Evolutionary conservation across 1,140 invertebrate genomes (phyloP).

Genomic region (Geopemphigus sp.): DNA sequence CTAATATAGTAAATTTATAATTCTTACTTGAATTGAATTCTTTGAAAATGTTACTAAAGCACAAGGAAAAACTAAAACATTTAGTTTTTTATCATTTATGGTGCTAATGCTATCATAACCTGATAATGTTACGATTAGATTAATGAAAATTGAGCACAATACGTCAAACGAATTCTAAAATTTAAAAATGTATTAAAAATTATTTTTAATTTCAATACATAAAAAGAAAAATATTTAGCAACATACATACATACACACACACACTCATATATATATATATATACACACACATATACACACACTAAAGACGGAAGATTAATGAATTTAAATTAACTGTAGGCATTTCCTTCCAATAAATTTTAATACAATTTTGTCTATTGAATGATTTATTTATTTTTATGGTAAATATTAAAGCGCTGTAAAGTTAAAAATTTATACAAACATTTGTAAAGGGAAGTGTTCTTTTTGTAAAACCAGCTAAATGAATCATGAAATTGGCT

Average conservation of each 20-base stretch:
- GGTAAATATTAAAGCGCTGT: too few species aligned
- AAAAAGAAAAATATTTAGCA: too few species aligned
- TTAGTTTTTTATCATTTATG: not conserved
- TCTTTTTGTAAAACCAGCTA: slow-evolving; percentile 25
- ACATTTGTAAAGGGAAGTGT: slow-evolving; percentile 1
- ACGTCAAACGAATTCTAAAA: slow-evolving; percentile 3
- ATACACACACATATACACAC: too few species aligned
- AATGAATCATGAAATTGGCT: slow-evolving; percentile 35
- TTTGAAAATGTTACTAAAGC: slow-evolving; percentile 31
- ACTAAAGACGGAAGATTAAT: not conserved
- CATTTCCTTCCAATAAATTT: too few species aligned
- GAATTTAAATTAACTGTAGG: not conserved
- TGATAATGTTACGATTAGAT: slow-evolving; percentile 13
- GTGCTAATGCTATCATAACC: slow-evolving; percentile 9
- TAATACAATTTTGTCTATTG: too few species aligned
- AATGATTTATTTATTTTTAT: too few species aligned
- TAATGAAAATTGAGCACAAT: slow-evolving; percentile 28
- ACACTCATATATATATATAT: too few species aligned
- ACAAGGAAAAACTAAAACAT: slow-evolving; percentile 7
- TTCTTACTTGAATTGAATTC: slow-evolving; percentile 23
- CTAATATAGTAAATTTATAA: not conserved
- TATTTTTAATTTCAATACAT: too few species aligned
- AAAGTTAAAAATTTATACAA: not conserved
- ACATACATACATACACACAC: too few species aligned
- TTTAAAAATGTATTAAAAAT: too few species aligned